Conservation (phyloP, 2,797 vertebrate genomes). For the Pangasius mekongensis region DNA sequence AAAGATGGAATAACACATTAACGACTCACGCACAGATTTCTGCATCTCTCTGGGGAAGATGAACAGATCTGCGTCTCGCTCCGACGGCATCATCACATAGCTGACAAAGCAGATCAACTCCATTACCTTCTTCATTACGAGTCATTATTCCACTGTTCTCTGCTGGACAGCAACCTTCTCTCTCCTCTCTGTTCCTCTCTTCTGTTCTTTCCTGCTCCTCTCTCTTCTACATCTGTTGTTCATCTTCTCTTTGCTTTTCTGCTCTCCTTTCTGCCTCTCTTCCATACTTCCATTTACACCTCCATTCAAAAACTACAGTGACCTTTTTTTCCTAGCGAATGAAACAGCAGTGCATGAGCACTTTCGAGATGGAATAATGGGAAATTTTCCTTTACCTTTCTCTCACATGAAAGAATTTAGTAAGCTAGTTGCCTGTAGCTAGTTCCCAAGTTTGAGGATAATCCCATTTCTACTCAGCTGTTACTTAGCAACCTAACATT, state of each 20-base stretch:
- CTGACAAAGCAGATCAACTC: slow-evolving; percentile 58
- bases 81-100: slow-evolving; percentile 54
- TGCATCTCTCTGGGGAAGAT: slow-evolving; percentile 41
- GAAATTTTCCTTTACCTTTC: neutral
- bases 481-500: neutral
- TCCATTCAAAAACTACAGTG: neutral
- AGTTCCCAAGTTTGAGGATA: neutral
- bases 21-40: slow-evolving; percentile 20
- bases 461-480: neutral
- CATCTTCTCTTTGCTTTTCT: neutral
- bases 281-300: slow-evolving; percentile 30
- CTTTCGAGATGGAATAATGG: neutral
- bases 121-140: slow-evolving; percentile 53
- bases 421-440: neutral
- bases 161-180: slow-evolving; percentile 37
- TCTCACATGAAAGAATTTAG: neutral
- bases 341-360: neutral
- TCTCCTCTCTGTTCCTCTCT: neutral
- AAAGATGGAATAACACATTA: slow-evolving; percentile 20
- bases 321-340: neutral
- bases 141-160: slow-evolving; percentile 50
- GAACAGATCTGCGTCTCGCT: slow-evolving; percentile 49
- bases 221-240: neutral
- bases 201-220: neutral
- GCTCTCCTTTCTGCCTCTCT: neutral